Conservation (phyloP, 2,888 invertebrate species). For the Drosophila greeni region DNA sequence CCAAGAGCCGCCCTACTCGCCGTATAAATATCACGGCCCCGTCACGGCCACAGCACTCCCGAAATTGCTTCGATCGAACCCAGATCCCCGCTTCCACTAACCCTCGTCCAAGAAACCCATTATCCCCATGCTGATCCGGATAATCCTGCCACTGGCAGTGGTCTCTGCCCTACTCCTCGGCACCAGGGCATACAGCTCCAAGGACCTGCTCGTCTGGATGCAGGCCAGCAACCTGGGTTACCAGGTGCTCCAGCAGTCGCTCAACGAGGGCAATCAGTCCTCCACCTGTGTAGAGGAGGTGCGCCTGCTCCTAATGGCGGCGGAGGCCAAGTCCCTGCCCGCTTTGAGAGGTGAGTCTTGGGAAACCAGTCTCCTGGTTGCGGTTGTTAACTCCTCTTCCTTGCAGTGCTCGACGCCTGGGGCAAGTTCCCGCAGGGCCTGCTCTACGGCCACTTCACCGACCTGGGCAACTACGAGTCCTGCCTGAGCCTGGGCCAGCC, state of each 20-base stretch:
- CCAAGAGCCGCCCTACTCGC: constrained; percentile 9
- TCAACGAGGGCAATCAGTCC: constrained; percentile 16
- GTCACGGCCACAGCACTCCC: constrained; percentile 47
- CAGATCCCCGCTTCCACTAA: constrained; percentile 1
- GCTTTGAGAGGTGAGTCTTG: constrained; percentile 52
- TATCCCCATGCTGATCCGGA: not conserved
- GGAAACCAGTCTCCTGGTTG: no score
- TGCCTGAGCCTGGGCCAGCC: constrained; percentile 66
- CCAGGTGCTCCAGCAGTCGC: constrained; percentile 53
- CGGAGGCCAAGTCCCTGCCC: constrained; percentile 38
- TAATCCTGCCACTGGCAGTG: constrained; percentile 1
- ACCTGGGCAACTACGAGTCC: constrained; percentile 77
- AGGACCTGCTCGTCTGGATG: constrained; percentile 57
- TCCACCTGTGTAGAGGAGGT: constrained; percentile 49
- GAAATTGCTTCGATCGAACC: constrained; percentile 9
- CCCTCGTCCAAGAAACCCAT: not conserved
- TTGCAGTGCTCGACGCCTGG: constrained; percentile 78
- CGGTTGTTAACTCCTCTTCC: not conserved
- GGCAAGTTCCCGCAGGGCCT: constrained; percentile 78
- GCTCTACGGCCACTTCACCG: constrained; percentile 69
- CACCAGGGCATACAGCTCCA: constrained; percentile 21
- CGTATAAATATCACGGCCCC: constrained; percentile 61
- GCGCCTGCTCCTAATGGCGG: constrained; percentile 43
- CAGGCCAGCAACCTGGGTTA: constrained; percentile 62
- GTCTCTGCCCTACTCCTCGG: not conserved